Conservation (phyloP, 1,140 invertebrate species). For the Hermetia illucens region DNA sequence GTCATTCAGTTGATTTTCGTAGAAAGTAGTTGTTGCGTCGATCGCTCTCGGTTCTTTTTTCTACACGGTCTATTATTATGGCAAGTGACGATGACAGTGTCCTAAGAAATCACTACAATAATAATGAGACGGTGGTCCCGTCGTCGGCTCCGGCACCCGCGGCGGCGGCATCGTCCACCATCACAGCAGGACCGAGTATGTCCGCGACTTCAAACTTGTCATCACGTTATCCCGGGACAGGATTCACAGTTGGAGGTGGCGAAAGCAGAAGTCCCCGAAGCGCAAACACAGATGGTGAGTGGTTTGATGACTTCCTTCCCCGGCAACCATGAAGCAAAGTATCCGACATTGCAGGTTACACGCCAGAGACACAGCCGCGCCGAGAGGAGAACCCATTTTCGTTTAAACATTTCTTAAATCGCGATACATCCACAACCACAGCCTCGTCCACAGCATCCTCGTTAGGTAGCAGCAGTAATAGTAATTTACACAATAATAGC, state of each 20-base stretch:
- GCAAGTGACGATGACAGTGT: background rate
- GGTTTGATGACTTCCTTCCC: background rate
- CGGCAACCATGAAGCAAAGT: background rate
- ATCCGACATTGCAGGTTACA: background rate
- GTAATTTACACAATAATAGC: too few relatives aligned
- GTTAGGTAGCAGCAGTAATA: slow-evolving; percentile 16
- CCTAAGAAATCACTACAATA: background rate
- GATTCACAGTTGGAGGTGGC: too few relatives aligned
- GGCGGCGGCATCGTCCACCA: slow-evolving; percentile 13
- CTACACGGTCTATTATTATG: background rate
- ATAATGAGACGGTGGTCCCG: background rate
- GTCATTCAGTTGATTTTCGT: too few relatives aligned
- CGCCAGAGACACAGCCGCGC: slow-evolving; percentile 20
- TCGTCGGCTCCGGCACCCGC: background rate
- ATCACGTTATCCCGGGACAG: too few relatives aligned
- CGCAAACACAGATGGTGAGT: slow-evolving; percentile 1
- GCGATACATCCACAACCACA: slow-evolving; percentile 21
- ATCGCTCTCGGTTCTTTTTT: too few relatives aligned
- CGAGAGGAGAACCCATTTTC: slow-evolving; percentile 63
- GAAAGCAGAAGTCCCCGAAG: too few relatives aligned
- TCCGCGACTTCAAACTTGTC: too few relatives aligned
- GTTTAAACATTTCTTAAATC: slow-evolving; percentile 63
- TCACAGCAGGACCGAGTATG: slow-evolving; percentile 14
- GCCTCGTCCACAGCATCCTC: slow-evolving; percentile 5
- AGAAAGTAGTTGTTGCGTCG: background rate